Base-by-base conservation (phyloP, 2,888 invertebrate species). In the Drosophila percnosoma region DNA sequence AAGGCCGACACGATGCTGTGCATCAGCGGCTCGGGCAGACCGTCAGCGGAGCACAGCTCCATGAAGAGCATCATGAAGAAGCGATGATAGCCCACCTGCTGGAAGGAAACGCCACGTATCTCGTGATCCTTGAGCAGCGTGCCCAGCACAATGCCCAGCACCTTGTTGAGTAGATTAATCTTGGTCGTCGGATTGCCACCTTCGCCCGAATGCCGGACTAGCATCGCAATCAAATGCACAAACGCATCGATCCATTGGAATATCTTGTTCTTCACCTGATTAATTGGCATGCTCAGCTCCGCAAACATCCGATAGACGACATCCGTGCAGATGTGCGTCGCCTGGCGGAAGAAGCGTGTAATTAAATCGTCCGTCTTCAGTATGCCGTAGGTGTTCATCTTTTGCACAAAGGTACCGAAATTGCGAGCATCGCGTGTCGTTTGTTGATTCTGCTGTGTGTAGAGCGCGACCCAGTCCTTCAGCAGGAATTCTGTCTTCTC, bases 291-390 rank as follows among this genome's bases (percentile, higher is more conserved):
- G 51, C 95, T 94, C 42, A 96, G 96, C 80, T 98, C 98, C 8
- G 95, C 94, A 13, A 98, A 93, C 61, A 96, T 95, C 68, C 98
- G 95, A 92, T 99, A 99, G 42, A 98, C 98, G 68, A 98, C 95
- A 92, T 99, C 98, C 3, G 99, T 97, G 93, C 99, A 99, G 95
- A 99, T 96, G 93, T 99, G 98, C 0, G 98, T 98, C 65, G 98
- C 98, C 73, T 99, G 95, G 51, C 99, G 96, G 94, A 99, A 99
- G 94, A 99, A 99, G 68, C 99, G 94, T 0, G 99, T 98, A 75
- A 99, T 99, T 90, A 99, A 95, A 91, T 99, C 99, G 91, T 99
- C 99, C 0, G 99, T 98, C 93, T 99, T 99, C 61, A 99, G 94
- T 71, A 99, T 98, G 6, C 99, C 98, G 86, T 98, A 97, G 89